Evolutionary conservation across 1,140 invertebrate species (phyloP), one percentile per base, ranked within the genome.

Genomic region (Neodiprion fabricii): DNA sequence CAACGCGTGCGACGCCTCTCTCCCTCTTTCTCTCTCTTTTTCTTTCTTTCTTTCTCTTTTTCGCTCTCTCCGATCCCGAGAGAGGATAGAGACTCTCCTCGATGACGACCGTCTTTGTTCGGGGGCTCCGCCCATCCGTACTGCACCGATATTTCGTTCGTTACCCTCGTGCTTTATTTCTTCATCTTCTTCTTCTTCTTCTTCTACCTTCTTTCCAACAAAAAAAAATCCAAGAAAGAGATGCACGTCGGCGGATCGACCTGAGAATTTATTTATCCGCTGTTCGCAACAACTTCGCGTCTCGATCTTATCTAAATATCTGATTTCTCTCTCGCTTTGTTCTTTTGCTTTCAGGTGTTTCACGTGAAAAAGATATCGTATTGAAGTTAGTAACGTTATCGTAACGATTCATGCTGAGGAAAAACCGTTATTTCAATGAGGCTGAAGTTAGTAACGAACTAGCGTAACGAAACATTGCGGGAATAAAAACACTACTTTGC

Each of bases 21-120:
- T 67, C 69, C 65, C 17, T 74, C 14, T 71, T 53, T 70, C 68
- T 21, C 72, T 66, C 65, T 68, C 48, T 61, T 49, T 70, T 47
- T 74, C 14, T 71, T 53, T 70, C 68, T 21, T 68, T 66, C 65
- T 68, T 23, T 12, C 48, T 48, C 70, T 48, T 67, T 66, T 5
- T 48, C 72, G 65, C 4, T 65, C 61, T 75, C 70, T 68, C 61
- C 71, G 40, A 50, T 72, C 66, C 65, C 71, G 21, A 65, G 47
- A 7, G 61, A 48, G 49, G 17, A 69, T 1, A 40, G 28, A 40
- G 28, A 40, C 28, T 40, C 28, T 1, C 5, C 28, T 40, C 28
- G 28, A 40, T 40, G 28, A 40, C 28, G 53, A 14, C 53, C 53
- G 53, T 61, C 53, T 61, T 61, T 61, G 53, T 61, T 17, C 53